phyloP scores from a whole-genome alignment of 2,113 vertebrate species.

The Chloroceryle aenea region DNA sequence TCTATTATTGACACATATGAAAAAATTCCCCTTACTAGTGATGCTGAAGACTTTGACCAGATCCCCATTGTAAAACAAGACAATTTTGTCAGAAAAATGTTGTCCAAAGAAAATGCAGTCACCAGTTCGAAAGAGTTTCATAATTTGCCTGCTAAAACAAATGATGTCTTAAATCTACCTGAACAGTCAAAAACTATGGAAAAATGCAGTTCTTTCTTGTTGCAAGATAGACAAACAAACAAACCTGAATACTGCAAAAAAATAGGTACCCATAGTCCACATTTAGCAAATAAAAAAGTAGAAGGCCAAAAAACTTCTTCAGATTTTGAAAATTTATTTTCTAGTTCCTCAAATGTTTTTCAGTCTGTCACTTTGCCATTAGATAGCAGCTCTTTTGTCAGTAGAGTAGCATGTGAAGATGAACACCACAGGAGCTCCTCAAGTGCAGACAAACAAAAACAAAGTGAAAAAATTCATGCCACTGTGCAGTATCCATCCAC shows the following conservation, averaged over 20 bases:
- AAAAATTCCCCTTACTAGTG: constrained; percentile 74
- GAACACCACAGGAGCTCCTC: not conserved
- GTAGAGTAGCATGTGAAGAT: not conserved
- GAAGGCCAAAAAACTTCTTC: not conserved
- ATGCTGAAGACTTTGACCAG: constrained; percentile 51
- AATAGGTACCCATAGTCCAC: not conserved
- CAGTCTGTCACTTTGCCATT: not conserved
- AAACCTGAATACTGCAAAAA: not conserved
- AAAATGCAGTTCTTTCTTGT: not conserved
- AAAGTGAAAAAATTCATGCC: not conserved
- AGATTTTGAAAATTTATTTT: not conserved
- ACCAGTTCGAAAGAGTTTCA: not conserved
- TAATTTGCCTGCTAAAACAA: not conserved
- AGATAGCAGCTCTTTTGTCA: not conserved
- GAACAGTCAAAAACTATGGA: not conserved
- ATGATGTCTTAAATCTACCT: not conserved
- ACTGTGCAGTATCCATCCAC: not conserved
- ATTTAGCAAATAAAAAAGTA: not conserved
- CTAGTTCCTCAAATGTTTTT: not conserved
- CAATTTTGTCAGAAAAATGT: not conserved
- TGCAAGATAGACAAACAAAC: not conserved
- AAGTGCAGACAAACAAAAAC: not conserved
- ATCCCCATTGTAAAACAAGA: constrained; percentile 50
- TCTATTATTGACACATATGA: constrained; percentile 76
- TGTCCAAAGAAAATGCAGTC: not conserved